Percentiles rank a stretch among this genome's conserved stretches.
phyloP scores from a whole-genome alignment of 2,888 invertebrate species.

The Lithophane semibrunnea region DNA sequence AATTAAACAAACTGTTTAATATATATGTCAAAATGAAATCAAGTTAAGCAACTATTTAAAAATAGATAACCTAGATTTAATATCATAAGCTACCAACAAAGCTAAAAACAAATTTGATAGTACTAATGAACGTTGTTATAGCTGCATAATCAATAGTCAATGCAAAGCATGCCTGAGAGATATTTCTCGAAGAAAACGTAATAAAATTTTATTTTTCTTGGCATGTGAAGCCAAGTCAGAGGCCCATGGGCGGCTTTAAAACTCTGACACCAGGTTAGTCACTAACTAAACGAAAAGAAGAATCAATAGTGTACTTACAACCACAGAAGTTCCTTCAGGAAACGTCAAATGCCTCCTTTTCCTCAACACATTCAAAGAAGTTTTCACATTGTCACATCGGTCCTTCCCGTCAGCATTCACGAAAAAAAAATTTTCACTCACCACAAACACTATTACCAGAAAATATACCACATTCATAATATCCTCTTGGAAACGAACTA shows the following conservation, averaged over 20 bases:
- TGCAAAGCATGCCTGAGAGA: too few species aligned
- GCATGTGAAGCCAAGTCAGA: too few species aligned
- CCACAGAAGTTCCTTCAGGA: constrained; percentile 78
- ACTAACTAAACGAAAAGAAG: too few species aligned
- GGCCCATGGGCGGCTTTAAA: too few species aligned
- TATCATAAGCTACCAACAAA: not conserved
- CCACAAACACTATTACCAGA: constrained; percentile 59
- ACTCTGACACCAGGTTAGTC: too few species aligned
- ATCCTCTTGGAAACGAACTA: constrained; percentile 27
- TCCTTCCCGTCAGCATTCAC: constrained; percentile 29
- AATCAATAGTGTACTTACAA: constrained; percentile 75
- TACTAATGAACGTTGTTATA: not conserved
- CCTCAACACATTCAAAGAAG: constrained; percentile 73
- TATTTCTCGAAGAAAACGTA: too few species aligned
- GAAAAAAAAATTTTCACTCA: constrained; percentile 50
- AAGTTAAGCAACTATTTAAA: not conserved
- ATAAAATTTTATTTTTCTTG: too few species aligned
- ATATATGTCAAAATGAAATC: not conserved
- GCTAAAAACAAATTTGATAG: too few species aligned
- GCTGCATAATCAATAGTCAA: not conserved
- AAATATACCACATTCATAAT: constrained; percentile 54
- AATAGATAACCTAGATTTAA: not conserved
- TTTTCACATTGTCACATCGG: constrained; percentile 82
- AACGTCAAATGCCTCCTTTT: constrained; percentile 83
- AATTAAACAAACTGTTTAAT: not conserved